Percentiles rank a stretch among this genome's conserved stretches.
These are phyloP conservation scores for Chymomyza caudatula DNA, from an alignment of 2,888 invertebrate genomes.

Conservation along the genomic window DNA sequence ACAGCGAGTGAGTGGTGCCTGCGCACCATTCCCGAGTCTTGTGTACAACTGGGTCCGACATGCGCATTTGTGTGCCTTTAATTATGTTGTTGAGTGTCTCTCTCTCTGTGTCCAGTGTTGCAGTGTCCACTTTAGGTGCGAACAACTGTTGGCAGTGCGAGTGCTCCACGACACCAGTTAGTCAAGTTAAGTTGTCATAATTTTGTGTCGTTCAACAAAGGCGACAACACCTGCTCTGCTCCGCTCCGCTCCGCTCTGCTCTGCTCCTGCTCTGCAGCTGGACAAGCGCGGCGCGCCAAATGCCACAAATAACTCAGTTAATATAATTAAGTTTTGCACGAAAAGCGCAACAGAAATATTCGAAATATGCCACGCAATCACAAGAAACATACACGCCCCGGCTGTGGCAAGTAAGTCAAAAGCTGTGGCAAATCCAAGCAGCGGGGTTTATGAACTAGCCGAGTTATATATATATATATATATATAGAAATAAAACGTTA, in stretches of 20 bases:
- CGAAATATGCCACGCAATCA: constrained; percentile 69
- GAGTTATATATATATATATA: too few relatives aligned
- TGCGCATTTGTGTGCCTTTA: constrained; percentile 70
- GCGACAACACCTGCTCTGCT: constrained; percentile 31
- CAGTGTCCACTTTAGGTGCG: constrained; percentile 60
- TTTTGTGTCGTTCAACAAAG: constrained; percentile 65
- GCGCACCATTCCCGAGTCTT: too few relatives aligned
- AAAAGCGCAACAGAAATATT: constrained; percentile 69
- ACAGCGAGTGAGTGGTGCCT: neutral
- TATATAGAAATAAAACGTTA: too few relatives aligned
- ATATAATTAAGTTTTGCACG: constrained; percentile 72
- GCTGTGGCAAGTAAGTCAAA: neutral
- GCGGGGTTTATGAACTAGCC: constrained; percentile 63
- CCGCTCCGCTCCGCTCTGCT: neutral
- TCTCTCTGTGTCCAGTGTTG: constrained; percentile 12
- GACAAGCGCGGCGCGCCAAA: constrained; percentile 63
- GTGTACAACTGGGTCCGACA: constrained; percentile 31
- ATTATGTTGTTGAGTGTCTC: constrained; percentile 63
- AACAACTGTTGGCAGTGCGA: constrained; percentile 39
- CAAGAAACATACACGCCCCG: constrained; percentile 18
- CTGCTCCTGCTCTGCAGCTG: constrained; percentile 26
- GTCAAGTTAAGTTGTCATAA: constrained; percentile 68
- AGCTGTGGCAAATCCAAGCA: constrained; percentile 16
- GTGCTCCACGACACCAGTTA: constrained; percentile 53
- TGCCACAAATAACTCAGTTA: constrained; percentile 71